Evolutionary conservation across 2,888 invertebrate genomes (phyloP), one percentile per base, ranked within the genome.

Genomic region (Netelia inedita): DNA sequence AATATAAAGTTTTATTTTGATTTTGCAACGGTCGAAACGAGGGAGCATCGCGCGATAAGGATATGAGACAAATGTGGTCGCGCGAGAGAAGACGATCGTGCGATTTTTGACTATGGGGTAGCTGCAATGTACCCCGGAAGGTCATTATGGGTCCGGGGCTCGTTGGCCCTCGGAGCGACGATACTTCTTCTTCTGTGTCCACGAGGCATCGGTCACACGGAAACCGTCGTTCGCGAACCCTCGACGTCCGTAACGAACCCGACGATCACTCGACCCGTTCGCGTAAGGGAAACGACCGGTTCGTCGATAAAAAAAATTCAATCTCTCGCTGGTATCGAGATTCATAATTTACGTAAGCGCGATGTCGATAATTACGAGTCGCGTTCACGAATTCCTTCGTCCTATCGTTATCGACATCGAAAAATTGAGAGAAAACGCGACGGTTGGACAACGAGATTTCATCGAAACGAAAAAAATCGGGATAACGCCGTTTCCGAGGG

Each of bases 81-180:
- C 75, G 83, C 43, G 68, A 57, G 66, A 79, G 80, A 79, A 69
- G 87, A 78, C 79, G 85, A 85, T 83, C 21, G 69, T 80, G 81
- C 80, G 87, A 53, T 63, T 71, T 80, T 55, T 89, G 90, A 92
- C 88, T 90, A 93, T 92, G 93, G 92, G 93, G 92, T 93, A 91
- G 91, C 88, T 84, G 87, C 84, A 84, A 93, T 93, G 93, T 88
- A 88, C 89, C 90, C 88, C 87, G 91, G 90, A 90, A 92, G 88
- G 89, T 90, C 88, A 85, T 78, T 87, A 78, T 90, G 90, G 90
- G 86, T 85, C 88, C 88, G 88, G 92, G 91, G 91, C 91, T 85
- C 90, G 82, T 69, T 89, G 86, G 91, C 91, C 92, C 91, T 91
- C 85, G 89, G 89, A 75, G 86, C 87, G 84, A 88, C 88, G 87